These are phyloP conservation scores for Macrophya annulata DNA, from an alignment of 2,888 invertebrate genomes.

Conservation along the genomic window DNA sequence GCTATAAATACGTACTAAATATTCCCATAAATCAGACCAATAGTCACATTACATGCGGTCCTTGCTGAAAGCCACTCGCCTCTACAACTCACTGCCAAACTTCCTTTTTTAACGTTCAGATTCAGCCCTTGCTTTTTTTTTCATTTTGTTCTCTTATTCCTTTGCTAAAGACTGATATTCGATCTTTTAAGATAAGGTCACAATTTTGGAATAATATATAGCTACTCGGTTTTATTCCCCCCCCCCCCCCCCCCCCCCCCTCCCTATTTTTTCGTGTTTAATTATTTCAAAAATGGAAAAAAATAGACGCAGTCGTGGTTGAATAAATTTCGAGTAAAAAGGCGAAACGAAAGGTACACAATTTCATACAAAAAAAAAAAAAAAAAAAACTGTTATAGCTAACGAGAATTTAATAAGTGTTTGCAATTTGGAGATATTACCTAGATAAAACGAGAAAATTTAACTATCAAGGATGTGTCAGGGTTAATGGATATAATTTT, in stretches of 20 bases:
- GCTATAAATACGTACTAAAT: conserved; percentile 73
- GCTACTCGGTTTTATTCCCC: too few species aligned
- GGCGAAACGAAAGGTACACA: not conserved
- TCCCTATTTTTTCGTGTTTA: too few species aligned
- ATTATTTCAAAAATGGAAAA: not conserved
- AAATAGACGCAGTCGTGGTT: not conserved
- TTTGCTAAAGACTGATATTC: not conserved
- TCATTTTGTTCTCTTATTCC: not conserved
- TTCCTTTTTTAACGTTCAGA: conserved; percentile 7
- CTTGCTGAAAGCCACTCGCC: conserved; percentile 32
- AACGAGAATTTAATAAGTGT: not conserved
- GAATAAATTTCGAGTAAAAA: not conserved
- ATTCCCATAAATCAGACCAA: conserved; percentile 72
- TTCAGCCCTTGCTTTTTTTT: not conserved
- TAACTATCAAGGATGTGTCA: not conserved
- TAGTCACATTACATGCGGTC: conserved; percentile 68
- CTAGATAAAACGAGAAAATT: not conserved
- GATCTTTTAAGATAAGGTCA: not conserved
- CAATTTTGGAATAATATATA: not conserved
- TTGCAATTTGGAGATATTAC: not conserved
- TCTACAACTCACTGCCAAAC: conserved; percentile 49
- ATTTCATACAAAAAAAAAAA: not conserved
- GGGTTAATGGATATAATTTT: not conserved
- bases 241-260: too few species aligned
- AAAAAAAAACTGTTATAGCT: too few species aligned